Conservation (phyloP, 2,797 vertebrate genomes). For the Darevskia mixta region DNA sequence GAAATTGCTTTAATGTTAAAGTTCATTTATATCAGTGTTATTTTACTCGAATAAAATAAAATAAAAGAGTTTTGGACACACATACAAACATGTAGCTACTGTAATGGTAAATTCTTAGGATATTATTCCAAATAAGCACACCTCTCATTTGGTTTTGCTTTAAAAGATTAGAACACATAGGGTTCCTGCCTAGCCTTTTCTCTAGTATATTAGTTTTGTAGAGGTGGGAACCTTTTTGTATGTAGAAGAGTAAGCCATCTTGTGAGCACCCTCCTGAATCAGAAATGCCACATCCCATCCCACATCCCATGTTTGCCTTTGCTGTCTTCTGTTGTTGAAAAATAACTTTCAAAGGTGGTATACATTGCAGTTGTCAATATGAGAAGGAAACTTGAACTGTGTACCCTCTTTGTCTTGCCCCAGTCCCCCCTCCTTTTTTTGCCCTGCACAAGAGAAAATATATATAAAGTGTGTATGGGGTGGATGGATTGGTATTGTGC, state of each 20-base stretch:
- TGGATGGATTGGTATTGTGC: no score
- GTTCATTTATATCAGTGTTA: slow-evolving; percentile 47
- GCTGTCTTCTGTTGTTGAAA: neutral
- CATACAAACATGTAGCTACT: neutral
- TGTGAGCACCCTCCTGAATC: neutral
- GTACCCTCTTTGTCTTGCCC: neutral
- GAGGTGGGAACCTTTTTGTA: no score
- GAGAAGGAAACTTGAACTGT: neutral
- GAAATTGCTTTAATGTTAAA: slow-evolving; percentile 51
- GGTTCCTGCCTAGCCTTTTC: neutral
- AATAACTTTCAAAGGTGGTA: neutral
- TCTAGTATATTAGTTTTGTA: neutral
- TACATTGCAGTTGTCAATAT: no score
- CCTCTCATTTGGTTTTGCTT: neutral
- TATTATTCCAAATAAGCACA: no score
- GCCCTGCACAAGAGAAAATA: neutral
- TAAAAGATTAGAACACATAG: no score
- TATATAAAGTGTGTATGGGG: neutral
- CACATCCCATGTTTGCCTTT: no score
- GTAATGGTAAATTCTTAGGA: neutral
- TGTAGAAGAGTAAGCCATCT: neutral
- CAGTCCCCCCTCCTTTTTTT: neutral
- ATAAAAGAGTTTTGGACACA: neutral
- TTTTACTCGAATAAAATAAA: neutral
- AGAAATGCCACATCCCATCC: neutral